These are phyloP conservation scores for Ophiodon elongatus DNA, from an alignment of 2,113 vertebrate species.

Conservation along the genomic window DNA sequence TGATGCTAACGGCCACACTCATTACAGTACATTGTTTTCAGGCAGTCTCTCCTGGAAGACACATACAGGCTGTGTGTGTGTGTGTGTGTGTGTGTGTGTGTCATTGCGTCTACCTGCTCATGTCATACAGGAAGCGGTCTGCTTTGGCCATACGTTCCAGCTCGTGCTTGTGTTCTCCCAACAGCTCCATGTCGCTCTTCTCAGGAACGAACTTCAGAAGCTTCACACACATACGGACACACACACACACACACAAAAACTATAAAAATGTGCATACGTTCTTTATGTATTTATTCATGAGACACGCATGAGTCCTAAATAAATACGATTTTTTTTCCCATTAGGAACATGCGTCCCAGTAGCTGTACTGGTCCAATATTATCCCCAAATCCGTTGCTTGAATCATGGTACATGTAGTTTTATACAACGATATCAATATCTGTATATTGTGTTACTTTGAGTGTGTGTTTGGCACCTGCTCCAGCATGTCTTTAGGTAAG, in stretches of 20 bases:
- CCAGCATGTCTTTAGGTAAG: slow-evolving; percentile 73
- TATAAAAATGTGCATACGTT: not conserved
- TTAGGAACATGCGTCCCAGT: not conserved
- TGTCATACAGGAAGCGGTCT: slow-evolving; percentile 72
- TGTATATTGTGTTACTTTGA: not conserved
- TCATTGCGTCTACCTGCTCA: slow-evolving; percentile 65
- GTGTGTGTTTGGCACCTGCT: slow-evolving; percentile 57
- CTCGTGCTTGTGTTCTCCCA: slow-evolving; percentile 74
- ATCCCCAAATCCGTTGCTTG: not conserved
- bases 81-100: not conserved
- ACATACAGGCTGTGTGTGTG: not conserved
- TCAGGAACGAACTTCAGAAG: slow-evolving; percentile 76
- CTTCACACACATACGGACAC: slow-evolving; percentile 39
- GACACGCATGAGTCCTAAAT: not conserved
- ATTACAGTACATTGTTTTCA: too few relatives aligned
- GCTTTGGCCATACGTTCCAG: slow-evolving; percentile 73
- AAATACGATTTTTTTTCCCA: not conserved
- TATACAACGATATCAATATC: not conserved
- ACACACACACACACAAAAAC: not conserved
- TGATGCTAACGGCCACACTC: too few relatives aligned
- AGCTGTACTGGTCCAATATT: not conserved
- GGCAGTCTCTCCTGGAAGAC: too few relatives aligned
- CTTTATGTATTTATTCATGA: not conserved
- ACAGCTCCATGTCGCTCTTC: slow-evolving; percentile 71
- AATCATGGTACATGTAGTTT: not conserved